Percentiles rank a stretch among this genome's conserved stretches.
Evolutionary conservation across 2,797 vertebrate species (phyloP).

Genomic region (Sebastiscus tertius): DNA sequence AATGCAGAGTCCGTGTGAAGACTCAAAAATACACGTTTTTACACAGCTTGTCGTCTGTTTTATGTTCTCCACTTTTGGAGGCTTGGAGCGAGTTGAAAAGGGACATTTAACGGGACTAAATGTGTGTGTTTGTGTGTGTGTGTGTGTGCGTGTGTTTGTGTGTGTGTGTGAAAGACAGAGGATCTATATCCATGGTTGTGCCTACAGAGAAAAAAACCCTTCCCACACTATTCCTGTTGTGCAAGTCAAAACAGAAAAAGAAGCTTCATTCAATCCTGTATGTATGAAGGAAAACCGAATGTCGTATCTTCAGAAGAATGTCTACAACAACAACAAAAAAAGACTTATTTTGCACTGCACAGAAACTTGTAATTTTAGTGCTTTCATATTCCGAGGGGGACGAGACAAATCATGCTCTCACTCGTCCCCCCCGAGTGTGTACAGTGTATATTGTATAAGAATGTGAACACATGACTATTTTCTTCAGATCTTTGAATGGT

Average conservation of each 20-base stretch:
- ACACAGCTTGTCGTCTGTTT: conserved; percentile 32
- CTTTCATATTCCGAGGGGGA: conserved; percentile 49
- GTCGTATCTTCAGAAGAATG: conserved; percentile 78
- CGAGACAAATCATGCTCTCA: neutral
- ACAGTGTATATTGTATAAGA: conserved; percentile 69
- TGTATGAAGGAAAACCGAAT: conserved; percentile 69
- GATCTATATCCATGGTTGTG: conserved; percentile 45
- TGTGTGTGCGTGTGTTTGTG: neutral
- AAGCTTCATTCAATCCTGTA: conserved; percentile 13
- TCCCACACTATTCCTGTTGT: conserved; percentile 27
- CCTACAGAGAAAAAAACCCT: conserved; percentile 41
- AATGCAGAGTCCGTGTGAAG: conserved; percentile 43
- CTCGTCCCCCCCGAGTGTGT: conserved; percentile 49
- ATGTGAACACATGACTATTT: conserved; percentile 70
- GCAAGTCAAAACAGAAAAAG: conserved; percentile 2
- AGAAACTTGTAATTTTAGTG: conserved; percentile 68
- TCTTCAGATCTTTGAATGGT: conserved; percentile 60
- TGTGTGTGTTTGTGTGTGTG: neutral
- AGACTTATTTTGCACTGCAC: conserved; percentile 79
- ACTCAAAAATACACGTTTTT: conserved; percentile 43
- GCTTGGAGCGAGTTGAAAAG: conserved; percentile 1
- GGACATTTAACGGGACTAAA: neutral
- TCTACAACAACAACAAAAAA: conserved; percentile 50
- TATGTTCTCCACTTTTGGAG: conserved; percentile 22
- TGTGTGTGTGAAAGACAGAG: neutral